Conservation (phyloP, 2,797 vertebrate genomes). For the Periophthalmus magnuspinnatus region DNA sequence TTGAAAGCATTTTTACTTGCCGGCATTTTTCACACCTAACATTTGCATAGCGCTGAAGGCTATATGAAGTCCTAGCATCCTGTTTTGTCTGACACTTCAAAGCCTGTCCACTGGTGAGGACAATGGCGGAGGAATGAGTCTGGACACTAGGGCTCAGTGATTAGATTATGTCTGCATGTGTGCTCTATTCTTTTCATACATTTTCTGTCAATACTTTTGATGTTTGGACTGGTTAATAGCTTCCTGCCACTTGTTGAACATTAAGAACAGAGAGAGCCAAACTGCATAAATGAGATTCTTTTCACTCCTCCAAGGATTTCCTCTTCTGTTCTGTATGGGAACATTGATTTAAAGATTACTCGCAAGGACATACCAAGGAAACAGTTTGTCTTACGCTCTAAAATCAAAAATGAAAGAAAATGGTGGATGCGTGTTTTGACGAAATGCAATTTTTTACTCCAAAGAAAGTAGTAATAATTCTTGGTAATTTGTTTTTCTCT, state of each 20-base stretch:
- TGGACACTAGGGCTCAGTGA: constrained; percentile 60
- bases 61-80: constrained; percentile 58
- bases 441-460: too few species aligned
- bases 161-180: constrained; percentile 34
- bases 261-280: background rate
- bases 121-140: constrained; percentile 71
- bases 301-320: background rate
- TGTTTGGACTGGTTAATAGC: constrained; percentile 37
- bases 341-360: background rate
- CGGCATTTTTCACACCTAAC: background rate
- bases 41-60: constrained; percentile 14
- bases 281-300: background rate
- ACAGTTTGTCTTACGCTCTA: too few species aligned
- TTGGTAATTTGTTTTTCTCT: too few species aligned
- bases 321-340: background rate
- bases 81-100: constrained; percentile 73
- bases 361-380: background rate
- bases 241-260: constrained; percentile 29
- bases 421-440: too few species aligned
- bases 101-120: constrained; percentile 44
- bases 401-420: too few species aligned
- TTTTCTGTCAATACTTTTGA: constrained; percentile 41
- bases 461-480: too few species aligned
- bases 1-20: background rate
- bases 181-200: constrained; percentile 35